Base-by-base conservation (phyloP, 2,888 invertebrate species). In the Julus scandinavius region DNA sequence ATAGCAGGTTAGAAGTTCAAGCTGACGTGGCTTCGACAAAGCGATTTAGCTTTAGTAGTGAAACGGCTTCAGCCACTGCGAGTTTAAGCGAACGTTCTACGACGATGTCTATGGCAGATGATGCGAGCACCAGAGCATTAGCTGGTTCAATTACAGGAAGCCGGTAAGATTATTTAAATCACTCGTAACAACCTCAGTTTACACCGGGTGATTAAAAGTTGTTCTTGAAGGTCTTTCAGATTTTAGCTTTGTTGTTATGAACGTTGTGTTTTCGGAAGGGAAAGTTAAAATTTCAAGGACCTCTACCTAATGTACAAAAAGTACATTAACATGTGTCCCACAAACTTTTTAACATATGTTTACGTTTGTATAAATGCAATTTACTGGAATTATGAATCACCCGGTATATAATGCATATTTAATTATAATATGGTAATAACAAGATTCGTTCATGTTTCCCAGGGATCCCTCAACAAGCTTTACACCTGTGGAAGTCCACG, bases 61-160 rank as follows among this genome's bases (percentile, higher is more conserved):
- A 95, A 91, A 94, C 95, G 15, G 94, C 94, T 40, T 95, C 95
- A 1, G 93, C 93, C 63, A 93, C 93, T 83, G 94, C 95, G 85
- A 95, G 95, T 91, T 93, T 95, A 17, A 95, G 95, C 54, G 95
- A 95, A 91, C 94, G 95, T 90, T 95, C 95, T n/a, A 94, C 94
- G 29, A 94, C 94, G 89, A 93, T 93, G 85, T 94, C 95, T 87
- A 94, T 94, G 85, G 94, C 94, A 85, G 95, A 95, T 91, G 94
- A 94, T 91, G 96, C 96, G 38, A 96, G 96, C 84, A 96, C 95
- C 0, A 94, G 95, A 90, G 96, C 96, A 72, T 93, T 96, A 90
- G 96, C 96, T 84, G 96, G 96, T 29, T 96, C 96, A 29, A 94
- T 95, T 91, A 93, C 95, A 89, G 95, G 95, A 91, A 95, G 95